Conservation (phyloP, 2,797 vertebrate species). For the Micrastur ruficollis region DNA sequence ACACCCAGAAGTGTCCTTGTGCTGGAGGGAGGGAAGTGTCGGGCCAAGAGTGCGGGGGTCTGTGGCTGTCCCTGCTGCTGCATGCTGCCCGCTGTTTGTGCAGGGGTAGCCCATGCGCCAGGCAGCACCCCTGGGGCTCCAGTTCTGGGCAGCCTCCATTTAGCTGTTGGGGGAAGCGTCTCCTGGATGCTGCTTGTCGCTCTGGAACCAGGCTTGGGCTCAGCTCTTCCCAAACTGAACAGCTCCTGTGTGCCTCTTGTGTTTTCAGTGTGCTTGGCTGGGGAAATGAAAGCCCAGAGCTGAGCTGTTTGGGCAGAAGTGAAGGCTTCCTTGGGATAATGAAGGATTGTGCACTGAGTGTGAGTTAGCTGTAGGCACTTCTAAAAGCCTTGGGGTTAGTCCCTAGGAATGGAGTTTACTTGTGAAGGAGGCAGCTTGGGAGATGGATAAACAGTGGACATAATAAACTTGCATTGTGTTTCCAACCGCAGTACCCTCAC, state of each 20-base stretch:
- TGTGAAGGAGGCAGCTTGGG: neutral
- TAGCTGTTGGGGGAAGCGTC: neutral
- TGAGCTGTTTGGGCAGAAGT: neutral
- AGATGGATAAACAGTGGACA: neutral
- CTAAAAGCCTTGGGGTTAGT: neutral
- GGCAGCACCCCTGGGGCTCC: neutral
- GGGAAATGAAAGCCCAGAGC: neutral
- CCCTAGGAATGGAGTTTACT: neutral
- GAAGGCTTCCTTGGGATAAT: neutral
- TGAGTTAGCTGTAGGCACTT: neutral
- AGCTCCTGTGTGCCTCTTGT: neutral
- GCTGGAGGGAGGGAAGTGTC: neutral
- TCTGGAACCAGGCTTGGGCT: neutral
- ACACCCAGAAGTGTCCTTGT: neutral
- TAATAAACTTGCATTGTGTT: neutral
- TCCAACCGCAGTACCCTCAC: slow-evolving; percentile 87
- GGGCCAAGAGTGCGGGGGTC: neutral
- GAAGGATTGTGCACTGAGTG: neutral
- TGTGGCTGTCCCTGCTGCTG: neutral
- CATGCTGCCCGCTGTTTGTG: neutral
- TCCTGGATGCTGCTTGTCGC: neutral
- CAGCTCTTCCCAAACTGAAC: neutral
- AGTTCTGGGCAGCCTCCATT: neutral
- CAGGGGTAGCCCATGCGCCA: fast-evolving
- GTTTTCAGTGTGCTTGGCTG: neutral